Conservation (phyloP, 1,140 invertebrate species). For the Listronotus oregonensis region DNA sequence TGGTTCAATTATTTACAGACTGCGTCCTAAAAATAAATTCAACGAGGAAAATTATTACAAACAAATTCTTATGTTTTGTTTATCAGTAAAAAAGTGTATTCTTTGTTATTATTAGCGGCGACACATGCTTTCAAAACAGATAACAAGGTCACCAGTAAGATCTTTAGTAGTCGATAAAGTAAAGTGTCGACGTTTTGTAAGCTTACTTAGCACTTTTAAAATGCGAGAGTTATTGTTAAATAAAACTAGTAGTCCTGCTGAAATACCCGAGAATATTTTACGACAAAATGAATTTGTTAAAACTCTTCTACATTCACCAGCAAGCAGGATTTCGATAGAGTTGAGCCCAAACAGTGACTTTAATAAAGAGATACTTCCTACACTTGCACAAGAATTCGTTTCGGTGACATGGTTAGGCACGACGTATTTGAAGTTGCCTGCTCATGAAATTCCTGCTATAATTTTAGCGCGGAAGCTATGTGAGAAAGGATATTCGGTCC, state of each 20-base stretch:
- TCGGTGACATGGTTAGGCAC: constrained; percentile 46
- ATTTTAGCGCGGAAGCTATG: constrained; percentile 35
- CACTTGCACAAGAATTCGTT: constrained; percentile 32
- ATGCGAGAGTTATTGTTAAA: neutral
- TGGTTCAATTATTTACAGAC: no score
- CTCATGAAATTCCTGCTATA: constrained; percentile 34
- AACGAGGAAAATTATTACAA: no score
- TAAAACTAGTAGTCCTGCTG: neutral
- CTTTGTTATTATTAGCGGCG: neutral
- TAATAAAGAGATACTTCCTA: constrained; percentile 17
- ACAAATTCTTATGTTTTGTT: no score
- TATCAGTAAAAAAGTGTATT: no score
- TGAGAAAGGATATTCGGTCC: constrained; percentile 27
- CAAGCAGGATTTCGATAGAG: constrained; percentile 37
- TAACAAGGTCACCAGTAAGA: neutral
- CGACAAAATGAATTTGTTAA: neutral
- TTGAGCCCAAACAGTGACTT: constrained; percentile 36
- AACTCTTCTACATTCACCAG: neutral
- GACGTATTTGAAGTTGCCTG: constrained; percentile 15
- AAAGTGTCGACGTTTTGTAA: neutral
- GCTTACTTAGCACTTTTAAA: neutral
- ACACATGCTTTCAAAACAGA: neutral
- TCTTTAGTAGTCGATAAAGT: neutral
- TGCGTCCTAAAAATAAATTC: no score
- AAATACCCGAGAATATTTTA: neutral